Evolutionary conservation across 2,113 vertebrate species (phyloP), one percentile per base, ranked within the genome.

Genomic region (Panthera uncia): DNA sequence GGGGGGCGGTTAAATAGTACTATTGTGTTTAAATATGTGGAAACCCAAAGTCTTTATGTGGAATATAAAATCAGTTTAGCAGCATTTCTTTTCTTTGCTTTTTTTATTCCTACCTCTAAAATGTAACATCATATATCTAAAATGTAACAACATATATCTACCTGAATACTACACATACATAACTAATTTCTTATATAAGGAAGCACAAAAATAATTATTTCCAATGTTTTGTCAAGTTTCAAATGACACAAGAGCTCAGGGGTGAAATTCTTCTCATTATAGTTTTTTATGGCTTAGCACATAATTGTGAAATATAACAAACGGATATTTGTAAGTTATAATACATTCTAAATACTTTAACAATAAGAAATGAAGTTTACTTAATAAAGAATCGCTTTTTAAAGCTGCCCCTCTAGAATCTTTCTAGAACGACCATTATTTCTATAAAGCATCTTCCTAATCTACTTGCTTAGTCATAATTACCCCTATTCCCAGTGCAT

Each of bases 151-250:
- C n/a, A 69, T 83, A 29, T 45, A 69, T 18, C 73, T 82, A 86
- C 93, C 7, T 41, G 19, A 81, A 45, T 57, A 57, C 11, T 83
- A 92, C 69, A 69, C 29, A 66, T 1, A 55, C 10, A 41, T 8
- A 84, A 84, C 79, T 73, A 83, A 50, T 82, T 79, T 95, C 65
- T 52, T 76, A 48, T 23, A 31, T 12, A 92, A 85, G n/a, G 21
- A 65, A 84, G 79, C 55, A 91, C 65, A 94, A 65, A 89, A 85
- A 88, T 89, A 63, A 89, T 91, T 29, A 89, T 82, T 93, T 92
- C 66, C 29, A 91, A 50, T 76, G 14, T 87, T 86, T 65, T 61
- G 45, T 93, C 23, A 66, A 69, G 38, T 74, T 94, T 61, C 12
- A 85, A 93, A 78, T 91, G 78, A 96, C 63, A 55, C 7, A 90